phyloP scores from a whole-genome alignment of 2,888 invertebrate species.

The Lycia hirtaria region DNA sequence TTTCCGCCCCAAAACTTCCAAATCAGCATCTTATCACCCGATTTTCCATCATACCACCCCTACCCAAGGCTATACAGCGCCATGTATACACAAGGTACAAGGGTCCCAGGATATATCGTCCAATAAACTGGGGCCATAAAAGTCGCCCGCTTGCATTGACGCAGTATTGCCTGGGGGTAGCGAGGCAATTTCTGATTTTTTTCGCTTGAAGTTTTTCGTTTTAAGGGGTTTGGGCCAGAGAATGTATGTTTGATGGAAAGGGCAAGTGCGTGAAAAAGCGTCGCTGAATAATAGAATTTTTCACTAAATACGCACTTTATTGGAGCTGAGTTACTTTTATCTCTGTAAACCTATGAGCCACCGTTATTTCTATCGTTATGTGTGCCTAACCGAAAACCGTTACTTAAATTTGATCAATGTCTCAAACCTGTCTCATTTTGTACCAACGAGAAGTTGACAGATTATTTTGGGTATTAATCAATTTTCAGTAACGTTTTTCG shows the following conservation, averaged over 20 bases:
- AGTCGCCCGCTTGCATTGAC: conserved; percentile 63
- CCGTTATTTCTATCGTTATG: too few relatives aligned
- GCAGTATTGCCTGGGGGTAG: conserved; percentile 62
- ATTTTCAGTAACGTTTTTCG: too few relatives aligned
- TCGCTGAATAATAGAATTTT: not conserved
- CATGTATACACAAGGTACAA: conserved; percentile 64
- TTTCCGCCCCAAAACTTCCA: not conserved
- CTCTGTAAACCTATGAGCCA: too few relatives aligned
- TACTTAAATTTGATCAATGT: too few relatives aligned
- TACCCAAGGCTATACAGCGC: conserved; percentile 55
- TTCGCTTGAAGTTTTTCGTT: conserved; percentile 25
- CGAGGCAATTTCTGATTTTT: conserved; percentile 53
- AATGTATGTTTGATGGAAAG: not conserved
- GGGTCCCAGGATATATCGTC: conserved; percentile 73
- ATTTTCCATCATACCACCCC: conserved; percentile 39
- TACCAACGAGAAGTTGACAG: too few relatives aligned
- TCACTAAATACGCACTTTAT: not conserved
- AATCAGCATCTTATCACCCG: conserved; percentile 29
- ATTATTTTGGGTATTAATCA: too few relatives aligned
- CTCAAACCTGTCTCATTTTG: too few relatives aligned
- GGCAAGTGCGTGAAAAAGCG: not conserved
- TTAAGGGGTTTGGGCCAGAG: conserved; percentile 8
- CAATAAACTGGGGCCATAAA: conserved; percentile 77
- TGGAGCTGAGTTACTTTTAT: not conserved
- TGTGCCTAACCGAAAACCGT: too few relatives aligned